Evolutionary conservation across 2,113 vertebrate species (phyloP), one percentile per base, ranked within the genome.

Genomic region (Bostrychus sinensis): DNA sequence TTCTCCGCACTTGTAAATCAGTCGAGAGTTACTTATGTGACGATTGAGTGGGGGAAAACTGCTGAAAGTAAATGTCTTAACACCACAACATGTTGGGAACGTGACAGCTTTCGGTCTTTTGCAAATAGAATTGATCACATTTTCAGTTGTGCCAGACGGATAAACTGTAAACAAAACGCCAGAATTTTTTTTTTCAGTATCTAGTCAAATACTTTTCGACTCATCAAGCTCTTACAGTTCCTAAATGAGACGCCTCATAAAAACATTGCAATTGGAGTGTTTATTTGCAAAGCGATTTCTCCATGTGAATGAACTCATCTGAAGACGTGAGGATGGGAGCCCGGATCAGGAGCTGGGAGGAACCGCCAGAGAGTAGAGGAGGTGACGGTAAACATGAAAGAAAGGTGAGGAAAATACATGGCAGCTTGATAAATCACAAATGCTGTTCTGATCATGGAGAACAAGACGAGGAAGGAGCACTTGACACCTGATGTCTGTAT

Each of bases 1-100:
- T 77, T 82, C 62, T 76, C 67, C 55, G 58, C 70, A 82, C 77
- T 77, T 69, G 72, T 82, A 72, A 86, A 81, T 65, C 70, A 84
- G 66, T 71, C 63, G 72, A 56, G 66, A 80, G 70, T 73, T 77
- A 68, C 82, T 76, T 46, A 81, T 57, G 75, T 80, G 81, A 72
- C 23, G 68, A 80, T 41, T 13, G 39, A 64, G 62, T 48, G 70
- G 25, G 50, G 64, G 70, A 82, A 70, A 82, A 72, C 48, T 78
- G 69, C 74, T 72, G 66, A 80, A 75, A 77, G 56, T 78, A 32
- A 81, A 82, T 20, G 59, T 81, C 63, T 73, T 30, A 72, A 78
- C 63, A 43, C 66, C 68, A 65, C 66, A 60, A 53, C 76, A 63
- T 56, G 71, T 66, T 41, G 56, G 45, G 62, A 78, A 39, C 23